Base-by-base conservation (phyloP, 1,140 invertebrate genomes). In the Meloidogyne exigua region DNA sequence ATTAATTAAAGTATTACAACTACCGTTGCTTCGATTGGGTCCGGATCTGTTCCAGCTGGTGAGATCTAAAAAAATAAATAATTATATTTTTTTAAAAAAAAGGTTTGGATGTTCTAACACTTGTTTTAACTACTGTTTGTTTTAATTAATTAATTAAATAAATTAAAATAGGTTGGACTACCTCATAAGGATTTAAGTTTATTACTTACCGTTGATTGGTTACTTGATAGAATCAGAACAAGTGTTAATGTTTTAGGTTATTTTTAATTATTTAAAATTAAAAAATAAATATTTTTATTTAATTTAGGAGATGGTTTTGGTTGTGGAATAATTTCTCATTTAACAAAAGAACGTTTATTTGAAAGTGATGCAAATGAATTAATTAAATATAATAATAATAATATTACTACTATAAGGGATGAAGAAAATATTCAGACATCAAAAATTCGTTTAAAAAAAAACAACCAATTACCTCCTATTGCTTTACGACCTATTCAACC, bases 1-100 rank as follows among this genome's bases (percentile, higher is more conserved):
- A 21, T 23, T 82, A 23, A 18, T 80, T 80, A 69, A 39, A 94
- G 94, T 88, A 91, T 96, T 76, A 95, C 94, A 1, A 93, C 94
- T 5, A 96, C 94, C 21, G 93, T 94, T 18, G 95, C 95, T 0
- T 95, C 94, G 82, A 95, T 98, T 84, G 95, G 95, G 72, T 95
- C 95, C 15, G 95, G 95, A 10, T 94, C 95, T 28, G 95, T 98
- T 80, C 95, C 95, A 0, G 94, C 95, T 42, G 94, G 94, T 71
- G 11, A 71, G 28, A 15, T 23, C 2, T 49, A 21, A 9, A 44
- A 18, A 42, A 57, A n/a, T n/a, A n/a, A 71, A 36, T n/a, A 2
- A 71, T 12, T 13, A 36, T n/a, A 13, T 3, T 13, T 36, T 18
- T 21, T 26, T 26, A 68, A 21, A 39, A 7, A n/a, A n/a, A 57